A percentile compares a stretch with the other conserved stretches of the same genome.
Conservation (phyloP, 2,888 invertebrate species). For the Conops quadrifasciatus region DNA sequence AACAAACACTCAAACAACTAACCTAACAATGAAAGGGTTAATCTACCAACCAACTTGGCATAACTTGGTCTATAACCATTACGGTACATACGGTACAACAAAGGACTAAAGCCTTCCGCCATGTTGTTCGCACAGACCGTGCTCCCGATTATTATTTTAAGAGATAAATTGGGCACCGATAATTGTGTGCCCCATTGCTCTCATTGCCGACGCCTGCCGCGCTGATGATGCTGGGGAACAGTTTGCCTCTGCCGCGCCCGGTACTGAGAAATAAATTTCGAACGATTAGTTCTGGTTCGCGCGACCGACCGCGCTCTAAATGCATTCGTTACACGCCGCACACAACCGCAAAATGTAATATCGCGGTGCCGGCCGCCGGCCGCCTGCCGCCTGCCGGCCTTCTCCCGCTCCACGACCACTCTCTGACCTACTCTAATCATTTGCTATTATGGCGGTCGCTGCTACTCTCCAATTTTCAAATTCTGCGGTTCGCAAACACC, state of each 20-base stretch:
- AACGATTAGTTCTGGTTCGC: slow-evolving; percentile 42
- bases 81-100: neutral
- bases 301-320: slow-evolving; percentile 29
- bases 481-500: neutral
- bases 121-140: neutral
- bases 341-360: slow-evolving; percentile 37
- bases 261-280: slow-evolving; percentile 38
- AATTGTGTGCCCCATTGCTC: neutral
- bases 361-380: slow-evolving; percentile 6
- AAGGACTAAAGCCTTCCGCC: neutral
- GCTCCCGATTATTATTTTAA: neutral
- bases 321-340: slow-evolving; percentile 33
- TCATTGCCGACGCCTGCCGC: neutral
- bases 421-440: neutral
- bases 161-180: neutral
- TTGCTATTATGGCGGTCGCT: slow-evolving; percentile 19
- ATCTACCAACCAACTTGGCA: neutral
- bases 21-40: neutral
- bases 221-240: neutral
- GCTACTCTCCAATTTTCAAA: neutral
- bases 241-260: neutral
- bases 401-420: neutral
- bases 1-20: neutral
- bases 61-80: neutral
- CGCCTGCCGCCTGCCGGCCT: too few species aligned